phyloP scores from a whole-genome alignment of 2,113 vertebrate species.

The Trichomycterus rosablanca region DNA sequence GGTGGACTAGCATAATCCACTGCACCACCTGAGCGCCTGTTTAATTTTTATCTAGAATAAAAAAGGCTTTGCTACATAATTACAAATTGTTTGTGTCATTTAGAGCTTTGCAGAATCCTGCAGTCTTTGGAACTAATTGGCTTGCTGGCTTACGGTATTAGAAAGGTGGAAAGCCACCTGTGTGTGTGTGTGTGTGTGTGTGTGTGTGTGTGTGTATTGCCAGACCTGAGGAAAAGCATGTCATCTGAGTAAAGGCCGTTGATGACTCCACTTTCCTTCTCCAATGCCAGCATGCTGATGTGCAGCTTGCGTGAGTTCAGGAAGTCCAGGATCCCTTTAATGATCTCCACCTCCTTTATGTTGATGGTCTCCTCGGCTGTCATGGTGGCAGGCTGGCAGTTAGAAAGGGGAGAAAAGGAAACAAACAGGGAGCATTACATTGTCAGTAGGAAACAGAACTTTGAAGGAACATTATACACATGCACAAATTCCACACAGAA shows the following conservation, averaged over 20 bases:
- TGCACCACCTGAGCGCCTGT: too few relatives aligned
- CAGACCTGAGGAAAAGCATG: slow-evolving; percentile 98
- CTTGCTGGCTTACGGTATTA: background rate
- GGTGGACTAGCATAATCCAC: too few relatives aligned
- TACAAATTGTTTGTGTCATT: too few relatives aligned
- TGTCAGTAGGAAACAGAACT: background rate
- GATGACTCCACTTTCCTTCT: slow-evolving; percentile 96
- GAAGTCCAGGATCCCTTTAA: slow-evolving; percentile 95
- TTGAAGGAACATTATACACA: too few relatives aligned
- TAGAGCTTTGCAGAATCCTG: too few relatives aligned
- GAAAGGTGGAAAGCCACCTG: background rate
- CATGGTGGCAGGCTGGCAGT: slow-evolving; percentile 75
- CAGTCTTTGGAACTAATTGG: too few relatives aligned
- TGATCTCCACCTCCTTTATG: slow-evolving; percentile 96
- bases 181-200: slow-evolving; percentile 1
- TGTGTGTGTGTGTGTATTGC: too few relatives aligned
- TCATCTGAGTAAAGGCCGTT: slow-evolving; percentile 97
- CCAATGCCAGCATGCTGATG: slow-evolving; percentile 95
- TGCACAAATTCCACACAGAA: too few relatives aligned
- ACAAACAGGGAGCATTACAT: background rate
- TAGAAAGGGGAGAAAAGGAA: background rate
- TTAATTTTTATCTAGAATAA: too few relatives aligned
- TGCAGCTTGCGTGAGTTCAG: slow-evolving; percentile 93
- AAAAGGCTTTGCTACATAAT: too few relatives aligned
- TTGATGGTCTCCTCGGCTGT: slow-evolving; percentile 95